phyloP scores from a whole-genome alignment of 2,888 invertebrate species.

The Strigamia crassipes region DNA sequence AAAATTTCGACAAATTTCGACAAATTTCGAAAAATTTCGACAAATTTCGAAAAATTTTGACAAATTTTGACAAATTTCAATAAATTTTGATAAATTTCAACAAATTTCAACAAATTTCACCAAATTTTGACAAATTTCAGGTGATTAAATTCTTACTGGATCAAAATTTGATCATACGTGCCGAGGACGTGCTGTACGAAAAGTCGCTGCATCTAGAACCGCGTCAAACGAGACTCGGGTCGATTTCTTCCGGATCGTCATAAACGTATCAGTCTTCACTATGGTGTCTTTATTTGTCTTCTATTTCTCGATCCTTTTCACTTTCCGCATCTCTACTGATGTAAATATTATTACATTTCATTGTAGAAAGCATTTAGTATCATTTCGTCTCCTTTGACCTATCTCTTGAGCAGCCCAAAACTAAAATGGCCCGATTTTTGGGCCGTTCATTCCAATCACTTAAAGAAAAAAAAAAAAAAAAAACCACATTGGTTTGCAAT shows the following conservation, averaged over 20 bases:
- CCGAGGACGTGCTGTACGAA: slow-evolving; percentile 12
- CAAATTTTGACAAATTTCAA: too few relatives aligned
- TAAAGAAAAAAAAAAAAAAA: neutral
- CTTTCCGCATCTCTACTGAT: neutral
- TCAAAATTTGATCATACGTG: slow-evolving; percentile 3
- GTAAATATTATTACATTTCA: slow-evolving; percentile 16
- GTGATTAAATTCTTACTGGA: neutral
- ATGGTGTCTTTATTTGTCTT: neutral
- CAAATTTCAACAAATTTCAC: too few relatives aligned
- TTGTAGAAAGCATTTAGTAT: slow-evolving; percentile 15
- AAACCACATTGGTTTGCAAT: neutral
- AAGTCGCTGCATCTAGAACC: slow-evolving; percentile 82
- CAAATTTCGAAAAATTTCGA: too few relatives aligned
- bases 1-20: too few relatives aligned
- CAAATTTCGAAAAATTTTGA: too few relatives aligned
- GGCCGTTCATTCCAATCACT: neutral
- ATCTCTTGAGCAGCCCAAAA: neutral
- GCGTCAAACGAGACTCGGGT: slow-evolving; percentile 66
- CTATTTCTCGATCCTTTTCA: neutral
- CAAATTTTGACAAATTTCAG: too few relatives aligned
- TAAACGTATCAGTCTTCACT: slow-evolving; percentile 6
- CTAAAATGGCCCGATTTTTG: neutral
- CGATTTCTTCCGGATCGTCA: slow-evolving; percentile 3
- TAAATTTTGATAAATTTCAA: too few relatives aligned
- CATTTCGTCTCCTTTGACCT: neutral